Base-by-base conservation (phyloP, 2,888 invertebrate genomes). In the Microplitis manilae region DNA sequence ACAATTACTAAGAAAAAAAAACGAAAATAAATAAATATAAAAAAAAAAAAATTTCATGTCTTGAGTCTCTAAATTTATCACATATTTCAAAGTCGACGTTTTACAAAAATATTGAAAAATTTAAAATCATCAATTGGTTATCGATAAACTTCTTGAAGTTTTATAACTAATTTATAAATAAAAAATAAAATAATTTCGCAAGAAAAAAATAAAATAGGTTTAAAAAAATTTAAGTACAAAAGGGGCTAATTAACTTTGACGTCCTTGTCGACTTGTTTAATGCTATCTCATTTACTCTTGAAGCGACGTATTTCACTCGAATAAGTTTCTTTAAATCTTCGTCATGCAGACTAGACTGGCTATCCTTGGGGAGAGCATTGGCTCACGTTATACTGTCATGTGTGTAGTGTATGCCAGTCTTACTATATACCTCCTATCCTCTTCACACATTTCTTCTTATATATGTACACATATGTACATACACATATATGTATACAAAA, bases 341-440 rank as follows among this genome's bases (percentile, higher is more conserved):
- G 77, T 77, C 77, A 73, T 73, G 73, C 77, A 67, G 74, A 85
- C 84, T 75, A 67, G 74, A 85, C 84, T 84, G 83, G 87, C 83
- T 88, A 86, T 87, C 88, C 88, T 88, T 88, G 88, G 84, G 81
- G 81, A 85, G 87, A 88, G 84, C 88, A 86, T 88, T 88, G 88
- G 86, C 88, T 85, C 80, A 75, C 73, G 74, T 72, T 59, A 61
- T 71, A 50, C 62, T 79, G 68, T 77, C 70, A 68, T 76, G 73
- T 60, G 41, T 62, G 62, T 41, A 68, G 60, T 79, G 75, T 70
- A 68, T 73, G 73, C 71, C 73, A 50, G 50, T 75, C 70, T 75
- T 68, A 76, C 73, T 64, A 40, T 61, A 30, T 30, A 30, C 30
- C 30, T 30, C 30, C 30, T 30, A 2, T 30, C 30, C 30, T 30